A percentile compares a stretch with the other conserved stretches of the same genome.
Conservation (phyloP, 2,113 vertebrate species). For the Poicephalus meyeri region DNA sequence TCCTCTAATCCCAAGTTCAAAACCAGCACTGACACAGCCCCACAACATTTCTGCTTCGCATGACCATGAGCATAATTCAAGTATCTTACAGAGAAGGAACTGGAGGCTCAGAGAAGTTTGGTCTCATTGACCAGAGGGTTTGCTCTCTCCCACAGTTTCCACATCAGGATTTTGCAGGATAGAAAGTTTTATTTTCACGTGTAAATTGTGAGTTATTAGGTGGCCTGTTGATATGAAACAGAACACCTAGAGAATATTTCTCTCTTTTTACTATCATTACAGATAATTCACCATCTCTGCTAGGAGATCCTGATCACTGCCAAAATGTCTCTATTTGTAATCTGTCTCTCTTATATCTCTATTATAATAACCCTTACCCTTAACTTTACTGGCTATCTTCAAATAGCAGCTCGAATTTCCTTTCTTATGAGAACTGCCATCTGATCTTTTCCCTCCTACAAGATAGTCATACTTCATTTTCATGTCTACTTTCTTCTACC, state of each 20-base stretch:
- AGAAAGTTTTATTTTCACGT: neutral
- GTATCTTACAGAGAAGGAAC: neutral
- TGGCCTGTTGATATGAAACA: neutral
- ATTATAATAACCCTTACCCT: conserved; percentile 9
- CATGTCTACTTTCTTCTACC: neutral
- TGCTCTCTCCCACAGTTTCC: neutral
- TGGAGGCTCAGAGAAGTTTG: neutral
- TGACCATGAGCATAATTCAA: neutral
- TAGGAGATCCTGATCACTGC: neutral
- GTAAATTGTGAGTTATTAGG: neutral
- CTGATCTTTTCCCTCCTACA: conserved; percentile 24
- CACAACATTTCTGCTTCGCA: fast-evolving
- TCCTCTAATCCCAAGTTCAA: neutral
- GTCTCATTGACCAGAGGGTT: neutral
- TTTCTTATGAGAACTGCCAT: conserved; percentile 24
- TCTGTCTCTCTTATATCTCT: neutral
- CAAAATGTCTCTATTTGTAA: conserved; percentile 3
- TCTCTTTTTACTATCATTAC: neutral
- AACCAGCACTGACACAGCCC: neutral
- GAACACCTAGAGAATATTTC: neutral
- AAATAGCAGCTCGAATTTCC: conserved; percentile 36
- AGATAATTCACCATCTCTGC: neutral
- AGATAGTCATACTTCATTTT: conserved; percentile 16
- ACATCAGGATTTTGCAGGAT: neutral
- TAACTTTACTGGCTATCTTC: conserved; percentile 31